Evolutionary conservation across 2,797 vertebrate genomes (phyloP).

Genomic region (Catostomus latipinnis): DNA sequence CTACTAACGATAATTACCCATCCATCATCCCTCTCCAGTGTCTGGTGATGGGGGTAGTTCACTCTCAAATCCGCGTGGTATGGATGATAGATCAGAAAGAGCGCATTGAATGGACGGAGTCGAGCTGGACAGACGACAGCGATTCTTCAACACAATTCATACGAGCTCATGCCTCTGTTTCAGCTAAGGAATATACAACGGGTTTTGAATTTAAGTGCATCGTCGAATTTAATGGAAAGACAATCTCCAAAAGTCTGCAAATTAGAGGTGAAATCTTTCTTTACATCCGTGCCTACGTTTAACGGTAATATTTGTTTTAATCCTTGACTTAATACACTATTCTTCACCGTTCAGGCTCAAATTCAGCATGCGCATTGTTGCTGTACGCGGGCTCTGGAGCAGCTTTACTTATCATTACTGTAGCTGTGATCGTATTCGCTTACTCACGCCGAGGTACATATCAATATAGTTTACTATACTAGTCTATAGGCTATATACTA

Average conservation of each 20-base stretch:
- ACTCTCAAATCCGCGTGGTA: background rate
- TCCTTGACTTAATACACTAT: background rate
- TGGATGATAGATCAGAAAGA: constrained; percentile 22
- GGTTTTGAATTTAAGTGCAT: background rate
- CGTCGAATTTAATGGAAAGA: too few species aligned
- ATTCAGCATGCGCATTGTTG: background rate
- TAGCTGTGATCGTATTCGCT: background rate
- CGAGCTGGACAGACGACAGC: constrained; percentile 2
- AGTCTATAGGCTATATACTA: too few species aligned
- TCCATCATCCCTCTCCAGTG: constrained; percentile 18
- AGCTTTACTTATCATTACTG: background rate
- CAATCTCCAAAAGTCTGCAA: too few species aligned
- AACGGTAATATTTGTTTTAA: background rate
- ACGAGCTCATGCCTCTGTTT: constrained; percentile 14
- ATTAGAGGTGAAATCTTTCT: too few species aligned
- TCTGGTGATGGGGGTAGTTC: constrained; percentile 20
- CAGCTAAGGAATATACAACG: background rate
- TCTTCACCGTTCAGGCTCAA: background rate
- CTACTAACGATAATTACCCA: background rate
- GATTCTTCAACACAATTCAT: constrained; percentile 12
- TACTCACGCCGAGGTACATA: background rate
- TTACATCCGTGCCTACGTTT: background rate
- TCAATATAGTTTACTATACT: too few species aligned
- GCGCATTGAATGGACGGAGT: constrained; percentile 34
- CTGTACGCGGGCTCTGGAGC: background rate